phyloP scores from a whole-genome alignment of 2,113 vertebrate genomes.

The Chrysemys picta region DNA sequence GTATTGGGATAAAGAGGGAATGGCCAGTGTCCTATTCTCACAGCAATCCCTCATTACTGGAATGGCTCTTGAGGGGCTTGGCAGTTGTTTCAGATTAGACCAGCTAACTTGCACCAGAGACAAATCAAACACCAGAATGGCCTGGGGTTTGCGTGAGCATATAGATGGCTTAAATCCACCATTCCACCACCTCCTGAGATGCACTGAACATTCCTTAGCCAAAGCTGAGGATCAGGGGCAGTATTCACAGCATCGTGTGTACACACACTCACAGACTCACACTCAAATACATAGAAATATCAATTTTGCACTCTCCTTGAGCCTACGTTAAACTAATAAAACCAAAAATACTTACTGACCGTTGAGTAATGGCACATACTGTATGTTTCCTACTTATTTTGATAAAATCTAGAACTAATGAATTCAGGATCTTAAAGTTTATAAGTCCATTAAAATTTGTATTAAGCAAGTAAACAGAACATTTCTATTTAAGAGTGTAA shows the following conservation, averaged over 20 bases:
- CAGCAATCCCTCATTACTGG: accelerated
- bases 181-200: background rate
- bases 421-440: background rate
- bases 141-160: background rate
- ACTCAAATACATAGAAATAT: accelerated
- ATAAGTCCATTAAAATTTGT: background rate
- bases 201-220: background rate
- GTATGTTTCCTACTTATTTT: background rate
- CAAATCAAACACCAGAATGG: background rate
- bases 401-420: background rate
- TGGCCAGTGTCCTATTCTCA: accelerated
- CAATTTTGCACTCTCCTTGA: background rate
- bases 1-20: background rate
- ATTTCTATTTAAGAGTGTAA: background rate
- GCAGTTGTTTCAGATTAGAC: background rate
- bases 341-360: background rate
- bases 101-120: background rate
- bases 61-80: background rate
- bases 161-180: background rate
- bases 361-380: background rate
- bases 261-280: background rate
- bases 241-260: background rate
- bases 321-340: background rate
- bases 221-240: background rate
- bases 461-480: background rate